phyloP scores from a whole-genome alignment of 2,797 vertebrate genomes.

The Lutjanus argentimaculatus region DNA sequence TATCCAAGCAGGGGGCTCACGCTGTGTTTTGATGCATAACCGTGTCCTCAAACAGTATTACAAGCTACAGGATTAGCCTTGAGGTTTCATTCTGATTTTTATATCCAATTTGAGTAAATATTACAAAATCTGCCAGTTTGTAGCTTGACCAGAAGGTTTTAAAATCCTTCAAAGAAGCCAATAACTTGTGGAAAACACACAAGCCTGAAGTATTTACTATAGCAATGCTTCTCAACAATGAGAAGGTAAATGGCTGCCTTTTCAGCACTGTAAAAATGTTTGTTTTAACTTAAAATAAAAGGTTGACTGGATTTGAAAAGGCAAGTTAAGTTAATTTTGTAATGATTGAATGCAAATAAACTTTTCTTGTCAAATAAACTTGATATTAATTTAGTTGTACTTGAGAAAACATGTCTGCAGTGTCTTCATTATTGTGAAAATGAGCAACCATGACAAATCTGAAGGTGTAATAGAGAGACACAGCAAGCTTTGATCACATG shows the following conservation, averaged over 20 bases:
- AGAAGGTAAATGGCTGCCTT: neutral
- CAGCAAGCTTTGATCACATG: too few species aligned
- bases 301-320: too few species aligned
- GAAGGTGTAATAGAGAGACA: too few species aligned
- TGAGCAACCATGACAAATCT: too few species aligned
- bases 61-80: slow-evolving; percentile 37
- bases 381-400: too few species aligned
- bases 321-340: too few species aligned
- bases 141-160: neutral
- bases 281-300: too few species aligned
- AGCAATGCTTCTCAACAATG: neutral
- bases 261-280: neutral
- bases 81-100: neutral
- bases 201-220: neutral
- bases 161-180: neutral
- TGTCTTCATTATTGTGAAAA: too few species aligned
- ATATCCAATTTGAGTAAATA: neutral
- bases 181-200: neutral
- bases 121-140: neutral
- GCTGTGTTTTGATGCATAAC: slow-evolving; percentile 55
- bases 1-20: slow-evolving; percentile 58
- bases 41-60: slow-evolving; percentile 52
- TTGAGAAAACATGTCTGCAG: too few species aligned
- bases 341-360: too few species aligned
- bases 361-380: too few species aligned